These are phyloP conservation scores for Drosophila saltans DNA, from an alignment of 1,140 invertebrate species.

Conservation along the genomic window DNA sequence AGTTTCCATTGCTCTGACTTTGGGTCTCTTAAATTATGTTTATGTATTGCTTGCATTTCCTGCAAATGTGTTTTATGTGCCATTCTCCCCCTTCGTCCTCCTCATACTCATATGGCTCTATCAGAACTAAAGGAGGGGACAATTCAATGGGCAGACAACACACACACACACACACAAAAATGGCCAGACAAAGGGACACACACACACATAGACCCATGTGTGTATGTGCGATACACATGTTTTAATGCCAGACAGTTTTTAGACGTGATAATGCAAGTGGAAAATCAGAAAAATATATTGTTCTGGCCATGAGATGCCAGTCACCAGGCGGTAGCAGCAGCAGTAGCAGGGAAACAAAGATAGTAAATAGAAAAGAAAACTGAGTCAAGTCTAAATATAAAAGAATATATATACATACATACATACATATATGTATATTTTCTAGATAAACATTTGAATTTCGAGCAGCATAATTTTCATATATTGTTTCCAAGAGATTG, in stretches of 20 bases:
- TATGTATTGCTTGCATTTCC: constrained; percentile 44
- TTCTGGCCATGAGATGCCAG: constrained; percentile 27
- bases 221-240: constrained; percentile 36
- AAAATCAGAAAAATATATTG: constrained; percentile 70
- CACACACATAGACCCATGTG: neutral
- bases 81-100: neutral
- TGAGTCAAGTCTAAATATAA: constrained; percentile 8
- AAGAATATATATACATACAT: constrained; percentile 6
- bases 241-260: constrained; percentile 68
- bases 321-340: constrained; percentile 18
- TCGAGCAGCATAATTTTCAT: constrained; percentile 34
- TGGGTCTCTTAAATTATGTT: constrained; percentile 49
- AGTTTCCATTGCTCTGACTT: constrained; percentile 18
- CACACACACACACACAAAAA: constrained; percentile 30
- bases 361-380: constrained; percentile 28
- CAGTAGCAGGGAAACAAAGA: constrained; percentile 31
- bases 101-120: constrained; percentile 3
- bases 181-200: constrained; percentile 12
- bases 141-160: constrained; percentile 32
- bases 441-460: constrained; percentile 19
- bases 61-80: constrained; percentile 13
- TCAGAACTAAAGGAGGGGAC: constrained; percentile 25
- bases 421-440: neutral
- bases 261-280: constrained; percentile 73
- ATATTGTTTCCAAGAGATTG: neutral